Evolutionary conservation across 2,888 invertebrate genomes (phyloP).

Genomic region (Platycheirus rosarum): DNA sequence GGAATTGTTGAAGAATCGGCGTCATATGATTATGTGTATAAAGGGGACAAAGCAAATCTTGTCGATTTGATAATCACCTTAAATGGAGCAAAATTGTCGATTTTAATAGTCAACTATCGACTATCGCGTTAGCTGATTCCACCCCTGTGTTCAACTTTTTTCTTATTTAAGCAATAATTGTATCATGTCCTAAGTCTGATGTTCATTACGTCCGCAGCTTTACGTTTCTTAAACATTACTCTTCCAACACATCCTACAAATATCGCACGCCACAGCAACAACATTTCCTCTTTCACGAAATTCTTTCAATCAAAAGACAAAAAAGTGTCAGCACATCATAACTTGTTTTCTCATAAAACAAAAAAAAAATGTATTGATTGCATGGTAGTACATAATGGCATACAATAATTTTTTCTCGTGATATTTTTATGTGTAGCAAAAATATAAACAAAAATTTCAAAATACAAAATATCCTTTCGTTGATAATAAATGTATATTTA

Average conservation of each 20-base stretch:
- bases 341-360: conserved; percentile 45
- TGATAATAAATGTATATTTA: background rate
- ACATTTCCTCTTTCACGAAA: conserved; percentile 30
- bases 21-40: too few relatives aligned
- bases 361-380: conserved; percentile 56
- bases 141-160: too few relatives aligned
- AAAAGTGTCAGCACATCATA: conserved; percentile 35
- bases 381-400: conserved; percentile 55
- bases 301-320: conserved; percentile 1
- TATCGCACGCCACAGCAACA: conserved; percentile 8
- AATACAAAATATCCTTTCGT: background rate
- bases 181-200: too few relatives aligned
- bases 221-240: background rate
- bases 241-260: conserved; percentile 38
- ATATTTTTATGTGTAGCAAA: conserved; percentile 63
- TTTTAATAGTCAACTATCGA: too few relatives aligned
- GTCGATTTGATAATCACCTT: too few relatives aligned
- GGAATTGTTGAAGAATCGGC: too few relatives aligned
- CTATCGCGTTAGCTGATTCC: too few relatives aligned
- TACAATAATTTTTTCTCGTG: conserved; percentile 62
- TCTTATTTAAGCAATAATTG: too few relatives aligned
- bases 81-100: too few relatives aligned
- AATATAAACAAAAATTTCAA: conserved; percentile 53
- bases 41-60: too few relatives aligned
- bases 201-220: too few relatives aligned